Evolutionary conservation across 2,888 invertebrate species (phyloP).

Genomic region (Epicampocera succincta): DNA sequence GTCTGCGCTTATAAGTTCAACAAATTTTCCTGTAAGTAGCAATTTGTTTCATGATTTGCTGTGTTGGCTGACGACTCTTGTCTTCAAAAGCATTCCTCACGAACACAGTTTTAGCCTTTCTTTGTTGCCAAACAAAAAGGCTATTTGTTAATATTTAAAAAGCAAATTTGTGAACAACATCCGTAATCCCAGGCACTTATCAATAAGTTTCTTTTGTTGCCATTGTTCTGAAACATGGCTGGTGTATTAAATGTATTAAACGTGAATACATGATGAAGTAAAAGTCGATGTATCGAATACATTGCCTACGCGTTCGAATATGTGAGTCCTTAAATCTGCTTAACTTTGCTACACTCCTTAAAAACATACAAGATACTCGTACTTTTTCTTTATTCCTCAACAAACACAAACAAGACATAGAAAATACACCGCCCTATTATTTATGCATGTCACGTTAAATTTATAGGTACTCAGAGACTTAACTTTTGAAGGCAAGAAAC

Average conservation of each 20-base stretch:
- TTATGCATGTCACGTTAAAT: constrained; percentile 68
- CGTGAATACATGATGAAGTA: constrained; percentile 13
- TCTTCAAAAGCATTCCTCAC: background rate
- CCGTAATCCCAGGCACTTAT: constrained; percentile 63
- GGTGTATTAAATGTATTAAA: constrained; percentile 43
- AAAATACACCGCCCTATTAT: constrained; percentile 41
- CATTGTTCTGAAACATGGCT: constrained; percentile 30
- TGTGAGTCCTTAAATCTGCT: constrained; percentile 55
- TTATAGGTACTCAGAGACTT: constrained; percentile 68
- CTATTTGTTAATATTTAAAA: constrained; percentile 63
- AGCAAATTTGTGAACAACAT: constrained; percentile 64
- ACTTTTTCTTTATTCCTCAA: background rate
- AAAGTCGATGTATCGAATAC: constrained; percentile 34
- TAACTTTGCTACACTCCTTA: constrained; percentile 30
- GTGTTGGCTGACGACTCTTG: background rate
- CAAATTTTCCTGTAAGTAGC: constrained; percentile 60
- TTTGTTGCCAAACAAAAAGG: constrained; percentile 41
- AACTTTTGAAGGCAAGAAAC: constrained; percentile 57
- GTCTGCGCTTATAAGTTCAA: constrained; percentile 51
- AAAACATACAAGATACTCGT: background rate
- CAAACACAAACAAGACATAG: constrained; percentile 10
- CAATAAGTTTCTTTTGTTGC: constrained; percentile 62
- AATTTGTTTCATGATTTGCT: constrained; percentile 65
- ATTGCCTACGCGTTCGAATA: constrained; percentile 32
- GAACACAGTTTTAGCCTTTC: constrained; percentile 19